Evolutionary conservation across 2,113 vertebrate genomes (phyloP).

Genomic region (Jaculus jaculus): DNA sequence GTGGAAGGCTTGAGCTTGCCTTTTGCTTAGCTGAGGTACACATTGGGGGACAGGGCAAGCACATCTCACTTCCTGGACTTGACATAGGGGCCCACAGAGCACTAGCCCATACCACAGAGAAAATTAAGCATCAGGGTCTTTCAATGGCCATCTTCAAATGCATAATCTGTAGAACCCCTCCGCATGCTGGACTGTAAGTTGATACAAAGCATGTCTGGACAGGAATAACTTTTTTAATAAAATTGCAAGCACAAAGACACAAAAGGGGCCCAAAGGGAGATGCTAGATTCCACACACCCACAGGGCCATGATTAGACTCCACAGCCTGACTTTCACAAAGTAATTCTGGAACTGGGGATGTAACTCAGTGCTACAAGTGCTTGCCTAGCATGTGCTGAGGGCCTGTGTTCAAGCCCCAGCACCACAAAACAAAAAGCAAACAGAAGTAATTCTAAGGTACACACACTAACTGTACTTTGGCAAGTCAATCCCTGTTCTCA

Average conservation of each 20-base stretch:
- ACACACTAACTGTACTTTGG: background rate
- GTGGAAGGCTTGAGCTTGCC: background rate
- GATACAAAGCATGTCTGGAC: background rate
- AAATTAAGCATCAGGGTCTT: background rate
- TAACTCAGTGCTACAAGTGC: too few relatives aligned
- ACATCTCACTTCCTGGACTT: background rate
- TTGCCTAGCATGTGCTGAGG: background rate
- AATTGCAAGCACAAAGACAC: background rate
- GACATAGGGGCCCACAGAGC: background rate
- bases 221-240: background rate
- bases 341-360: background rate
- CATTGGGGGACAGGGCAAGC: background rate
- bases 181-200: background rate
- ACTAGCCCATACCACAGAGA: background rate
- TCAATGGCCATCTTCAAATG: background rate
- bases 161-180: background rate
- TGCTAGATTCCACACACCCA: background rate
- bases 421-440: background rate
- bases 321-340: background rate
- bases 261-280: background rate
- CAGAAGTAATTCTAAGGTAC: background rate
- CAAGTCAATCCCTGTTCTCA: background rate
- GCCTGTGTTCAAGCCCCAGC: background rate
- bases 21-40: background rate
- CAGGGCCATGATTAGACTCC: background rate